These are phyloP conservation scores for Urocynchramus pylzowi DNA, from an alignment of 2,113 vertebrate genomes.

Conservation along the genomic window DNA sequence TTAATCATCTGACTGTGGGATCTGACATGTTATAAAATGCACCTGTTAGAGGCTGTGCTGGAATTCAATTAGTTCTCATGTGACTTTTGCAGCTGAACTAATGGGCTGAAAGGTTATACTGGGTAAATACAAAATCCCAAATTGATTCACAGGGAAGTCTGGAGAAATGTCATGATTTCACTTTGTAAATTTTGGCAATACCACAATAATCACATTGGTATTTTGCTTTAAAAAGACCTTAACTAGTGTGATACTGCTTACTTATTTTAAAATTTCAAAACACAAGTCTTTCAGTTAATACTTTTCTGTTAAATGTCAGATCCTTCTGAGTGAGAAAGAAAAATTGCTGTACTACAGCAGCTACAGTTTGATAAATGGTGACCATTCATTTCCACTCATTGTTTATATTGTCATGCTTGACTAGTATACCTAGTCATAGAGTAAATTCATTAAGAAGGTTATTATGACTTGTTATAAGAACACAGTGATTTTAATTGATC, in stretches of 20 bases:
- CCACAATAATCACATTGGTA: background rate
- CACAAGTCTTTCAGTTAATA: background rate
- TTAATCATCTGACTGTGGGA: conserved; percentile 37
- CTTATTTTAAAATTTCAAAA: background rate
- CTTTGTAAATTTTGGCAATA: background rate
- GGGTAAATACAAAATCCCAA: conserved; percentile 35
- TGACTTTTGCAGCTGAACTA: conserved; percentile 59
- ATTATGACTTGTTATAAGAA: background rate
- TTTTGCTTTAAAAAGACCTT: background rate
- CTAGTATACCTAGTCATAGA: background rate
- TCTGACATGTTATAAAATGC: conserved; percentile 62
- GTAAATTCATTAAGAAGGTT: background rate
- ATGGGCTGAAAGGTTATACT: conserved; percentile 58
- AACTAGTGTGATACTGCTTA: background rate
- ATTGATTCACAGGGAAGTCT: background rate
- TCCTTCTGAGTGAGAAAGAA: background rate
- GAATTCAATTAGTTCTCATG: conserved; percentile 54
- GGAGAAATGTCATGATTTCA: conserved; percentile 39
- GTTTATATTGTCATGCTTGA: background rate
- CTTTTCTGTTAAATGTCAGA: background rate
- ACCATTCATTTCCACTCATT: background rate
- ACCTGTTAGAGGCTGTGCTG: conserved; percentile 51
- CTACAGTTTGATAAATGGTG: background rate
- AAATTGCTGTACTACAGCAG: background rate
- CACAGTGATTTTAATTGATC: background rate